Percentiles rank a stretch among this genome's conserved stretches.
phyloP scores from a whole-genome alignment of 2,113 vertebrate species.

The Eptesicus fuscus region DNA sequence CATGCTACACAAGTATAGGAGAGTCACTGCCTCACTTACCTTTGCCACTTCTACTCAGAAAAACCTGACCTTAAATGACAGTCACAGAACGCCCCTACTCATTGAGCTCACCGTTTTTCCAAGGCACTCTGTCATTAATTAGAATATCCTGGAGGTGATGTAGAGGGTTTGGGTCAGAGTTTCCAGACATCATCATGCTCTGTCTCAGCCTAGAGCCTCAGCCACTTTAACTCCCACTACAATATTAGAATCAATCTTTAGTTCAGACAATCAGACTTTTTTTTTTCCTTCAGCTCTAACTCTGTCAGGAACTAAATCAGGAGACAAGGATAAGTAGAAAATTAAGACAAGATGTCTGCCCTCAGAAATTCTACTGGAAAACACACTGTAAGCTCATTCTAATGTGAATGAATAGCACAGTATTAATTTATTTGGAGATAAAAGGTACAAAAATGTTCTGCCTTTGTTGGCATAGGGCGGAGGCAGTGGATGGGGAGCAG shows the following conservation, averaged over 20 bases:
- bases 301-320: neutral
- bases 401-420: neutral
- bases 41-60: neutral
- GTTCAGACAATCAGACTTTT: neutral
- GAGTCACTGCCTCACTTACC: neutral
- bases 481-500: too few relatives aligned
- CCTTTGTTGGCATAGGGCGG: neutral
- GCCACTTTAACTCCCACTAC: neutral
- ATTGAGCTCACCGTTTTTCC: neutral
- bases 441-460: neutral
- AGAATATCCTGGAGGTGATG: neutral
- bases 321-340: neutral
- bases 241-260: neutral
- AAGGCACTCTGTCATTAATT: neutral
- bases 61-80: neutral
- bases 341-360: neutral
- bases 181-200: neutral
- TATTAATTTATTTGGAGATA: neutral
- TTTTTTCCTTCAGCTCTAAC: neutral
- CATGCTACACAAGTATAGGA: neutral
- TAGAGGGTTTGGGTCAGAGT: neutral
- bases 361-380: neutral
- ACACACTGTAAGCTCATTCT: neutral
- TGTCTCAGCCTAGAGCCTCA: neutral
- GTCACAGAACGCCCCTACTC: neutral